Evolutionary conservation across 2,888 invertebrate genomes (phyloP).

Genomic region (Arge pagana): DNA sequence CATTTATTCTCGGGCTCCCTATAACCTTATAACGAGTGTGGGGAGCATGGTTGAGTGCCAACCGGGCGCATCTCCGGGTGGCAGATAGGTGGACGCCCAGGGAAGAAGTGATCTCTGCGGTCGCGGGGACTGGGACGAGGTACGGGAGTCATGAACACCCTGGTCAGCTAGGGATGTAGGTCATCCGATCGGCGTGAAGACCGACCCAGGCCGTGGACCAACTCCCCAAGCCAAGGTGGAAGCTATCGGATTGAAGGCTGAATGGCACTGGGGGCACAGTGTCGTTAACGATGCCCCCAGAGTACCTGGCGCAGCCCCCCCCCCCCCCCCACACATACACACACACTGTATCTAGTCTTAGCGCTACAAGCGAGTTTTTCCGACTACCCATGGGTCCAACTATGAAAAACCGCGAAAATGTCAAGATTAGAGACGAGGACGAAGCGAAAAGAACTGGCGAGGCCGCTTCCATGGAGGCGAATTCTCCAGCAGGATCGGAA

Average conservation of each 20-base stretch:
- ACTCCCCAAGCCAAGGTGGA: slow-evolving; percentile 23
- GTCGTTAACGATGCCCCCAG: slow-evolving; percentile 25
- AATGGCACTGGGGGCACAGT: slow-evolving; percentile 24
- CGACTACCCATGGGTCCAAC: slow-evolving; percentile 15
- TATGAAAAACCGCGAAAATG: background rate
- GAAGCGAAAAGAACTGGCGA: background rate
- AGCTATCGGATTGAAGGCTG: slow-evolving; percentile 27
- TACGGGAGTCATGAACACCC: too few relatives aligned
- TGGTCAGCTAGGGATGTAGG: too few relatives aligned
- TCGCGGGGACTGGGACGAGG: too few relatives aligned
- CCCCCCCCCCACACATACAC: too few relatives aligned
- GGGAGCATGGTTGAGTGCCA: too few relatives aligned
- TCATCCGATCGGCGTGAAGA: too few relatives aligned
- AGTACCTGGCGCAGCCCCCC: slow-evolving; percentile 25
- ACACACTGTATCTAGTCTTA: slow-evolving; percentile 23
- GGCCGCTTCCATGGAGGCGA: background rate
- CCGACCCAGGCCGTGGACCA: background rate
- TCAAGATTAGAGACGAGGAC: background rate
- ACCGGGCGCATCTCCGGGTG: too few relatives aligned
- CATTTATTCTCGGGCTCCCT: too few relatives aligned
- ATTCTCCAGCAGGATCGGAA: background rate
- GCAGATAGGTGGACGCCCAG: too few relatives aligned
- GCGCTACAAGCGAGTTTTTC: slow-evolving; percentile 15
- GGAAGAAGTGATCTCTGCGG: too few relatives aligned
- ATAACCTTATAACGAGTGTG: too few relatives aligned